Evolutionary conservation across 2,797 vertebrate genomes (phyloP).

Genomic region (Ciconia nigra): DNA sequence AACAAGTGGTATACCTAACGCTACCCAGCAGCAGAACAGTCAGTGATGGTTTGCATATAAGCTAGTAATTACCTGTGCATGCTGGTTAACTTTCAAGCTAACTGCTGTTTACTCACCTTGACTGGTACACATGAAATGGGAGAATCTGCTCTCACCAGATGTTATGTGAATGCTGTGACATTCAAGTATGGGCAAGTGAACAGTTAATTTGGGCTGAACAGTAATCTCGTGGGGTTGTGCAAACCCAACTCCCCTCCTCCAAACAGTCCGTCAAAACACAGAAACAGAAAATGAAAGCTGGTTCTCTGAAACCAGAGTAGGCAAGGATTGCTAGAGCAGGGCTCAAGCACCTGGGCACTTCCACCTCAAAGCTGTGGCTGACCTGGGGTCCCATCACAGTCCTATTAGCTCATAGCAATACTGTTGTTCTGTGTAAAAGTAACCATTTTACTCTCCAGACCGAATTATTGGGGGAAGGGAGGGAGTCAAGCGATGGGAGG

Average conservation of each 20-base stretch:
- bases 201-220: not conserved
- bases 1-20: not conserved
- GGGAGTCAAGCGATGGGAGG: not conserved
- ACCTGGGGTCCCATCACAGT: not conserved
- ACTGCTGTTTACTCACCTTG: not conserved
- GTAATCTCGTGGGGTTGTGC: not conserved
- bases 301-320: not conserved
- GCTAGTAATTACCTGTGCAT: not conserved
- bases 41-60: not conserved
- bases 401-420: not conserved
- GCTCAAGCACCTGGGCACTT: not conserved
- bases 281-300: not conserved
- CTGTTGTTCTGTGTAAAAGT: not conserved
- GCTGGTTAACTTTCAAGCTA: not conserved
- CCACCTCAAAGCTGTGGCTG: not conserved
- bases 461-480: not conserved
- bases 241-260: not conserved
- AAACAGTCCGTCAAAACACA: not conserved
- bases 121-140: not conserved
- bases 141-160: not conserved
- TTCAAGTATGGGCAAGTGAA: not conserved
- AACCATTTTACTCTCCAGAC: not conserved
- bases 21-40: not conserved
- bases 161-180: not conserved
- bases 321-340: not conserved